A percentile compares a stretch with the other conserved stretches of the same genome.
Evolutionary conservation across 2,797 vertebrate species (phyloP).

Genomic region (Eulemur rubriventer): DNA sequence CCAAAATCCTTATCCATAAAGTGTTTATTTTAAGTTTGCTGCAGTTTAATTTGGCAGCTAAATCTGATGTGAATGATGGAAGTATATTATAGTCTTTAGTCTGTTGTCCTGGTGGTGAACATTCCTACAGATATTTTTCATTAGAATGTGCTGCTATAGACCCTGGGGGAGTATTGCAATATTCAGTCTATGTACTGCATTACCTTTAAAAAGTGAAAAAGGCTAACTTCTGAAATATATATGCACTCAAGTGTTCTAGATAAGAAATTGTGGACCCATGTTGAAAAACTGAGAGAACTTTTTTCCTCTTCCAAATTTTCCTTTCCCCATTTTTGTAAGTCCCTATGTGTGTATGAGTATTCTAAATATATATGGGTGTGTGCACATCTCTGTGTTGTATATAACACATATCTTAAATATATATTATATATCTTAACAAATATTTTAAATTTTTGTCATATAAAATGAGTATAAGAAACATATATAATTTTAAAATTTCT

Average conservation of each 20-base stretch:
- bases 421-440: neutral
- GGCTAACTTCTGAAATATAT: neutral
- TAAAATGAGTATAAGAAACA: neutral
- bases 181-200: neutral
- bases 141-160: neutral
- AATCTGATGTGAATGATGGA: neutral
- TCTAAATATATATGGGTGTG: neutral
- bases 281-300: fast-evolving
- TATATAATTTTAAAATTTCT: neutral
- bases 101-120: neutral
- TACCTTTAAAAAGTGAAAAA: neutral
- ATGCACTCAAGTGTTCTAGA: neutral
- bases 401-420: neutral
- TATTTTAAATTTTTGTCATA: neutral
- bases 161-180: neutral
- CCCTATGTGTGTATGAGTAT: neutral
- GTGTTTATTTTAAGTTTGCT: neutral
- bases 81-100: neutral
- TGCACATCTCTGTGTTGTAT: neutral
- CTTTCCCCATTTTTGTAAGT: neutral
- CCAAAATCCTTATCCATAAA: conserved; percentile 29
- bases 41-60: conserved; percentile 14
- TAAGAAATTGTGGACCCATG: neutral
- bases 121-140: neutral
- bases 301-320: neutral